Evolutionary conservation across 2,888 invertebrate genomes (phyloP).

Genomic region (Caenorhabditis sulstoni): DNA sequence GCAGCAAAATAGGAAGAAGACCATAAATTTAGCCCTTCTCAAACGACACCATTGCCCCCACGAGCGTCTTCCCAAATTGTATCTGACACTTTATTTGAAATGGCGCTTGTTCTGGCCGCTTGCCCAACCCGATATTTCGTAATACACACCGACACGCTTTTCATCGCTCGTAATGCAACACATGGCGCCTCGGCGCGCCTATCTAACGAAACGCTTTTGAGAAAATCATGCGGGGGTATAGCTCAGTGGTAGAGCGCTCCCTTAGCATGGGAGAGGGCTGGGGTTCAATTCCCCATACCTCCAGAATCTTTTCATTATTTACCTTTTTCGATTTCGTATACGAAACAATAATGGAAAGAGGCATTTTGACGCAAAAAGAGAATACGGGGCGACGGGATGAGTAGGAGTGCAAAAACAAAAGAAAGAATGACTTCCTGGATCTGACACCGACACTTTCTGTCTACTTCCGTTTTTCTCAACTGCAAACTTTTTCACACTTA

Average conservation of each 20-base stretch:
- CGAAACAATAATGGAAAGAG: slow-evolving; percentile 31
- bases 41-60: slow-evolving; percentile 10
- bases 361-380: slow-evolving; percentile 16
- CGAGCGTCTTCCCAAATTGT: slow-evolving; percentile 1
- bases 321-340: slow-evolving; percentile 42
- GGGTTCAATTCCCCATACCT: slow-evolving; percentile 72
- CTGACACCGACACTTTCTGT: slow-evolving; percentile 45
- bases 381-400: slow-evolving; percentile 32
- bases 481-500: slow-evolving; percentile 10
- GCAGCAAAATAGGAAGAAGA: slow-evolving; percentile 3
- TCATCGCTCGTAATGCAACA: too few species aligned
- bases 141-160: too few species aligned
- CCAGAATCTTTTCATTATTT: slow-evolving; percentile 52
- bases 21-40: slow-evolving; percentile 11
- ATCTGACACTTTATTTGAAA: not conserved
- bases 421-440: slow-evolving; percentile 41
- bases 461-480: slow-evolving; percentile 9
- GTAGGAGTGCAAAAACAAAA: slow-evolving; percentile 3
- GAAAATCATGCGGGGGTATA: slow-evolving; percentile 62
- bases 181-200: not conserved
- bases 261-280: slow-evolving; percentile 75
- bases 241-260: slow-evolving; percentile 76
- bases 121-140: too few species aligned
- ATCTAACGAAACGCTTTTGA: not conserved
- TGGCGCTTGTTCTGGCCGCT: not conserved